Conservation (phyloP, 2,797 vertebrate species). For the Sebastes nivosus region DNA sequence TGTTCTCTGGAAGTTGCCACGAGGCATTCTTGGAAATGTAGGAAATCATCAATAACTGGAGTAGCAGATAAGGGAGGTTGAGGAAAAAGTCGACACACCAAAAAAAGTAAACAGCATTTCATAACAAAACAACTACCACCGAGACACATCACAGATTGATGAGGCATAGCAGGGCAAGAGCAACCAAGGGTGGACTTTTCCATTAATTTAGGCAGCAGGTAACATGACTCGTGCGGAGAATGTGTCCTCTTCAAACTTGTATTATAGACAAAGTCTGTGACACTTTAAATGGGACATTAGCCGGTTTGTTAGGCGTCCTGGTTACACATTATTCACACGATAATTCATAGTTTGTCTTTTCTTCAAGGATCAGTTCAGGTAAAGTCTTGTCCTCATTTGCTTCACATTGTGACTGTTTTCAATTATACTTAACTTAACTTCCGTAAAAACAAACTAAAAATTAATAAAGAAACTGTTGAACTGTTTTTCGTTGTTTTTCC, state of each 20-base stretch:
- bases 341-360: background rate
- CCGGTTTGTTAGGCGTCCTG: background rate
- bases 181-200: background rate
- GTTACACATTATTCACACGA: background rate
- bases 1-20: constrained; percentile 53
- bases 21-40: constrained; percentile 51
- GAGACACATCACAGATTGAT: background rate
- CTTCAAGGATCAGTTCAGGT: background rate
- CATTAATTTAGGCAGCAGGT: background rate
- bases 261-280: background rate
- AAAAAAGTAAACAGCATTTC: constrained; percentile 30
- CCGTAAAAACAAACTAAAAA: background rate
- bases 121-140: constrained; percentile 6
- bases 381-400: background rate
- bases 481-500: no score
- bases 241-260: background rate
- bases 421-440: background rate
- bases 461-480: background rate
- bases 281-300: background rate
- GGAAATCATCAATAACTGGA: constrained; percentile 17
- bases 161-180: background rate
- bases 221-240: background rate
- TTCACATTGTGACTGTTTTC: background rate
- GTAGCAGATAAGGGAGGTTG: background rate
- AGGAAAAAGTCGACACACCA: constrained; percentile 1